Evolutionary conservation across 2,888 invertebrate genomes (phyloP), one percentile per base, ranked within the genome.

Genomic region (Cenopis cana): DNA sequence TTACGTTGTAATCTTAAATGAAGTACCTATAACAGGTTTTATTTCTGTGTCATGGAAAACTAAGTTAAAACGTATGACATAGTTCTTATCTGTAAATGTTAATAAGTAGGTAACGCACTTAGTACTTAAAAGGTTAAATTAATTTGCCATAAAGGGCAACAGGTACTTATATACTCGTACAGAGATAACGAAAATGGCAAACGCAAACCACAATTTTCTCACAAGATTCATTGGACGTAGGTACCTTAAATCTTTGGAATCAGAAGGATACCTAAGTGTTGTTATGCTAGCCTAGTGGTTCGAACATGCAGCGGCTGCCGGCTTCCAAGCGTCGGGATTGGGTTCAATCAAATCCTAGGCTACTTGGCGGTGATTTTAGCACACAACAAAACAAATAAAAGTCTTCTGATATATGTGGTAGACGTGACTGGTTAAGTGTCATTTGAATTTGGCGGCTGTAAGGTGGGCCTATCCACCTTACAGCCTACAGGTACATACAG

Each of bases 41-140:
- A 82, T 86, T 89, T 86, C 85, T 89, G 86, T 91, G 91, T 92
- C 91, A 92, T 74, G 90, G 90, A 88, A 81, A 90, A 77, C 85
- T 80, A 83, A 88, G 77, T 83, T 76, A 82, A 83, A 82, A 54
- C 12, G 1, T 80, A 78, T 77, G 76, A 78, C 76, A 41, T 4
- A 14, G 5, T 46, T n/a, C 46, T 46, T 46, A 75, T 76, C 73
- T 66, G 73, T 77, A 76, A 74, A 76, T 75, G 36, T 20, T 38
- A 64, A 64, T 55, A 20, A 24, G 20, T 54, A 60, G 12, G 38
- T 29, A 46, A 11, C 29, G 60, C 33, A 17, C n/a, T n/a, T 60
- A 60, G 18, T 61, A 49, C 36, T 54, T 54, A 64, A 64, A 64
- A 64, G 38, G 64, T 64, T 54, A 62, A 33, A 62, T 62, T 60